phyloP scores from a whole-genome alignment of 1,140 invertebrate species.

The Rhagoletis zephyria region DNA sequence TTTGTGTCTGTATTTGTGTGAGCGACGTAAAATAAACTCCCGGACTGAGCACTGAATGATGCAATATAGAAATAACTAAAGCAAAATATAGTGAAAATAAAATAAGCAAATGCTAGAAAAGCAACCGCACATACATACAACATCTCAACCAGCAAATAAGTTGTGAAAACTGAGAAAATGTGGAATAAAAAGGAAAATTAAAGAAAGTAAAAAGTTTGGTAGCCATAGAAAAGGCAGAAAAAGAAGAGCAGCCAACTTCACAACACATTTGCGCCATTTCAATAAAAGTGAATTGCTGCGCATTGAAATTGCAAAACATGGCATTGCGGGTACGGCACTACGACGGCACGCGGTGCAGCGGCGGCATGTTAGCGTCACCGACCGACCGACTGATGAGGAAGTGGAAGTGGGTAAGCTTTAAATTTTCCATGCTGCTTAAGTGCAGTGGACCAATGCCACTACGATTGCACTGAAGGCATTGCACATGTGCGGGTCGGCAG shows the following conservation, averaged over 20 bases:
- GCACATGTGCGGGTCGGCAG: not conserved
- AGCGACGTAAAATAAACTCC: constrained; percentile 51
- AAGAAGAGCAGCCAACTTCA: constrained; percentile 52
- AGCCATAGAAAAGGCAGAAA: not conserved
- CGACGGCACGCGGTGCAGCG: not conserved
- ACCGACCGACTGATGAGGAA: constrained; percentile 36
- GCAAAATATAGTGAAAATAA: constrained; percentile 20
- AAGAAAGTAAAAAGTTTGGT: constrained; percentile 18
- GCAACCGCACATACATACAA: not conserved
- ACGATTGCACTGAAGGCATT: not conserved
- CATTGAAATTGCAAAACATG: constrained; percentile 50
- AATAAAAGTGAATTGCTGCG: constrained; percentile 72
- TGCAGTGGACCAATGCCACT: constrained; percentile 41
- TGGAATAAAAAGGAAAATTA: constrained; percentile 23
- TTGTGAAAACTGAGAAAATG: constrained; percentile 26
- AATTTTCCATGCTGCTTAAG: constrained; percentile 52
- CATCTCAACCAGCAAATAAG: not conserved
- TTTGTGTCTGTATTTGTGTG: not conserved
- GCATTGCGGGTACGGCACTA: not conserved
- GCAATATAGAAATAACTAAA: constrained; percentile 50
- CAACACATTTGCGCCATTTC: constrained; percentile 67
- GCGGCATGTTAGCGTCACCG: constrained; percentile 8
- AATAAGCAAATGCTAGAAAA: constrained; percentile 18
- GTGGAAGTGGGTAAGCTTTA: constrained; percentile 37
- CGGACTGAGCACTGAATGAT: constrained; percentile 31